A percentile compares a stretch with the other conserved stretches of the same genome.
phyloP scores from a whole-genome alignment of 1,140 invertebrate genomes.

The Riptortus pedestris region DNA sequence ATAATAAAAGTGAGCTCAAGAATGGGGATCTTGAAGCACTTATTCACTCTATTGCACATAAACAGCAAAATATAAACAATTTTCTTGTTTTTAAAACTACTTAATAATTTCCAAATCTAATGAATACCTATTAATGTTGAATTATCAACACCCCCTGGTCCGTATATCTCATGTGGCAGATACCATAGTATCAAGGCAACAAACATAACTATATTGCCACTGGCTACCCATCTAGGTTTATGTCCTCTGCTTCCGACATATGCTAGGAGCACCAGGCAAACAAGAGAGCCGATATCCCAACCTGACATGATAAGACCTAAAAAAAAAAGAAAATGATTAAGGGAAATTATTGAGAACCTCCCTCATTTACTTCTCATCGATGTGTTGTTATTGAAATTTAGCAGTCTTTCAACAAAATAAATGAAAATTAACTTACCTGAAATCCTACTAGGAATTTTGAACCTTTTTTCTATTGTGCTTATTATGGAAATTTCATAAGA shows the following conservation, averaged over 20 bases:
- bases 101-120: too few relatives aligned
- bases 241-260: conserved; percentile 1
- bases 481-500: conserved; percentile 17
- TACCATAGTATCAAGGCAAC: not conserved
- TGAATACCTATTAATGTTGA: not conserved
- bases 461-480: conserved; percentile 22
- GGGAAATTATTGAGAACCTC: too few relatives aligned
- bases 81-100: too few relatives aligned
- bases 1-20: too few relatives aligned
- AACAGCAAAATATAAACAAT: too few relatives aligned
- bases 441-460: conserved; percentile 20
- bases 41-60: too few relatives aligned
- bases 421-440: conserved; percentile 18
- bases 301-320: conserved; percentile 8
- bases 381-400: too few relatives aligned
- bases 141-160: not conserved
- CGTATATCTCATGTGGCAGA: conserved; percentile 1
- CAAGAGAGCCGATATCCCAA: conserved; percentile 14
- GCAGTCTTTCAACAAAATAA: too few relatives aligned
- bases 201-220: not conserved
- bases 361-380: too few relatives aligned
- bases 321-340: too few relatives aligned
- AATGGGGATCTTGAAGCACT: too few relatives aligned
- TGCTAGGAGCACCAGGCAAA: not conserved
- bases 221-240: conserved; percentile 5